Evolutionary conservation across 2,888 invertebrate genomes (phyloP).

Genomic region (Prosapia bicincta): DNA sequence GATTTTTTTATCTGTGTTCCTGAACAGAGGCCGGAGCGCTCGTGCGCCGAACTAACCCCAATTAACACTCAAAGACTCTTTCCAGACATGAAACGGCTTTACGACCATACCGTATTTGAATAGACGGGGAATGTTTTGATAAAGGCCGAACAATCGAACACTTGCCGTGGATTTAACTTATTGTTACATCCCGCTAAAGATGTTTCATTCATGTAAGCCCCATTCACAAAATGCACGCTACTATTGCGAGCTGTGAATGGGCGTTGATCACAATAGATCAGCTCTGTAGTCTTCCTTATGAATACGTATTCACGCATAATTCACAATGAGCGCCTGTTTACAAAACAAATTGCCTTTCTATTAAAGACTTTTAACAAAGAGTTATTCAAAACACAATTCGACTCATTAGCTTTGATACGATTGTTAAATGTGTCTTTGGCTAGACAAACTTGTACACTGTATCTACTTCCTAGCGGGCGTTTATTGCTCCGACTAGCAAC

Average conservation of each 20-base stretch:
- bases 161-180: background rate
- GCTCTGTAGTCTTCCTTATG: conserved; percentile 1
- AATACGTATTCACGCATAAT: conserved; percentile 17
- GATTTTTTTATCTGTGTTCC: too few species aligned
- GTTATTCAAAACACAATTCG: background rate
- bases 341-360: conserved; percentile 11
- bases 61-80: background rate
- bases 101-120: background rate
- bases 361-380: conserved; percentile 8
- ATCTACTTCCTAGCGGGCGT: too few species aligned
- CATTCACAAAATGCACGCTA: conserved; percentile 21
- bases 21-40: background rate
- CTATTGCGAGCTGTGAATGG: background rate
- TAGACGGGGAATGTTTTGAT: background rate
- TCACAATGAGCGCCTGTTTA: conserved; percentile 7
- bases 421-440: background rate
- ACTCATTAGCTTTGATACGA: background rate
- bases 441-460: too few species aligned
- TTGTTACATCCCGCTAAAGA: background rate
- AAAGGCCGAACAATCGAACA: background rate
- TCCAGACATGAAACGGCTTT: background rate
- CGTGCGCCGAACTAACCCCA: background rate
- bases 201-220: background rate
- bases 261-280: conserved; percentile 5
- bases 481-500: too few species aligned